Evolutionary conservation across 2,888 invertebrate genomes (phyloP), one percentile per base, ranked within the genome.

Genomic region (Laspeyria flexula): DNA sequence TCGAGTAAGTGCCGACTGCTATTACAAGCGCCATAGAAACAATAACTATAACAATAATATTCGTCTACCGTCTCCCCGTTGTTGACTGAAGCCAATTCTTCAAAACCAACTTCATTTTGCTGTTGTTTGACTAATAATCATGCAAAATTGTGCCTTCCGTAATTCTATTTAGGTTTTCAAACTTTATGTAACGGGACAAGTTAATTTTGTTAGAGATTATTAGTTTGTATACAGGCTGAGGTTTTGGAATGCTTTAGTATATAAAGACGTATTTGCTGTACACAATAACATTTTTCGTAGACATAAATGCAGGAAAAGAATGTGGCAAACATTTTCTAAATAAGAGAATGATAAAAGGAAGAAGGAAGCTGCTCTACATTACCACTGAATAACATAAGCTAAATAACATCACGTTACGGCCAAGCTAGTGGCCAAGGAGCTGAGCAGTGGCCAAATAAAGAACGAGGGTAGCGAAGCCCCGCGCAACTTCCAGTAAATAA

Each of bases 31-130:
- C 52, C 65, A 71, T 71, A 79, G 79, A 81, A 60, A 71, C 79
- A 81, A 86, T 87, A 86, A 86, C 85, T 79, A 81, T 89, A 87
- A 87, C 83, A 78, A 78, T 90, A 85, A 88, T 81, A 78, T 83
- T 85, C 81, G 78, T 82, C 82, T 83, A 76, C 73, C 55, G 52
- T 71, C 73, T 78, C 77, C 77, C 80, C 79, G 78, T 81, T 79
- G 72, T 75, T 65, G 70, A 59, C 68, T 71, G 62, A 71, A 77
- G 79, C 73, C 78, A 81, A 82, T 85, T 78, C 73, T 72, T 64
- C 67, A 57, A 68, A 58, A 55, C 59, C 38, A 62, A 33, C 0
- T 1, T 2, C 15, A 3, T 12, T 46, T 55, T 44, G 21, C 46
- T 3, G 23, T 1, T 46, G 0, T 1, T 0, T 0, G 43, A 50